Conservation (phyloP, 2,113 vertebrate species). For the Promerops cafer region DNA sequence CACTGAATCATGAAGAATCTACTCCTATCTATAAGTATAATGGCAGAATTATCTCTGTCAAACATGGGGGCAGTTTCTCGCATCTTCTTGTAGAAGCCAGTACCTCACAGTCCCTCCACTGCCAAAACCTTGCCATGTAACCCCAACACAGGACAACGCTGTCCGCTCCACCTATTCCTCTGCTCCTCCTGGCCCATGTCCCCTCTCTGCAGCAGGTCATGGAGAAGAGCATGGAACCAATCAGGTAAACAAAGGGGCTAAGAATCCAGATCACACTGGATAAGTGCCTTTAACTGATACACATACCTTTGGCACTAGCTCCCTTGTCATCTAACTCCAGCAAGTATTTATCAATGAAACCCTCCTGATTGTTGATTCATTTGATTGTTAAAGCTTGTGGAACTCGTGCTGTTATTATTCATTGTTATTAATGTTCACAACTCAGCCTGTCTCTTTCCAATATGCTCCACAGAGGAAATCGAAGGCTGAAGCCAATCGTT, state of each 20-base stretch:
- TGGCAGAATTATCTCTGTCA: not conserved
- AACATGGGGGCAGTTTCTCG: not conserved
- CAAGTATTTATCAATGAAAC: conserved; percentile 28
- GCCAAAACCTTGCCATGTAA: not conserved
- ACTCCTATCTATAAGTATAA: not conserved
- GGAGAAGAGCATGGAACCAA: not conserved
- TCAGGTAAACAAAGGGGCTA: not conserved
- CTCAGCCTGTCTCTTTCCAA: conserved; percentile 30
- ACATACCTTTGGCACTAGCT: not conserved
- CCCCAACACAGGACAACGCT: not conserved
- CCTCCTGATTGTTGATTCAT: conserved; percentile 16
- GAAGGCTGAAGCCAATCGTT: conserved; percentile 23
- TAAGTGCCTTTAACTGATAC: not conserved
- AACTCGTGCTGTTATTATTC: conserved; percentile 26
- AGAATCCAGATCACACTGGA: not conserved
- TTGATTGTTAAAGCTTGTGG: conserved; percentile 50
- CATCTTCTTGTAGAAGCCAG: not conserved
- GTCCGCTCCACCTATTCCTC: not conserved
- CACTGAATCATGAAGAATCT: not conserved
- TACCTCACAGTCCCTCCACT: accelerated
- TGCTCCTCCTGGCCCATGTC: not conserved
- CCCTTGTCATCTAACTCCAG: not conserved
- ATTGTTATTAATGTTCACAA: conserved; percentile 52
- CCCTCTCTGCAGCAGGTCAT: not conserved
- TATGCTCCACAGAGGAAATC: conserved; percentile 33